A percentile compares a stretch with the other conserved stretches of the same genome.
Evolutionary conservation across 2,113 vertebrate species (phyloP).

Genomic region (Beaufortia kweichowensis): DNA sequence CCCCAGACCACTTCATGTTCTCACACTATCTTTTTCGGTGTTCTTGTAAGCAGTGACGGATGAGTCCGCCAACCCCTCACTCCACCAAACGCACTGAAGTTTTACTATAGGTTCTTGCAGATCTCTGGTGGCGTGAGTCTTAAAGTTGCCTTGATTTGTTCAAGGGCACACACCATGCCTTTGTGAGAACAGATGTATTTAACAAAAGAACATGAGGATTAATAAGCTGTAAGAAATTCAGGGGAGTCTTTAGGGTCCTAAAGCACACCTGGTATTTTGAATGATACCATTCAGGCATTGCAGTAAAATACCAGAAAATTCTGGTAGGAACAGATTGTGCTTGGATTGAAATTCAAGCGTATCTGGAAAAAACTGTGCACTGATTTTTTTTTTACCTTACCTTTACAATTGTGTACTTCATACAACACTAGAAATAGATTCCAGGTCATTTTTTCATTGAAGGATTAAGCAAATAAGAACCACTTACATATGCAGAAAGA

Average conservation of each 20-base stretch:
- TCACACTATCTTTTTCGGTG: not conserved
- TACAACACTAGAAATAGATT: not conserved
- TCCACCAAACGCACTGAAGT: no score
- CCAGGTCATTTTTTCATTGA: not conserved
- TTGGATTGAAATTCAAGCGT: no score
- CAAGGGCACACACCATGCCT: not conserved
- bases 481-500: not conserved
- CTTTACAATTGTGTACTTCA: slow-evolving; percentile 16
- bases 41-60: not conserved
- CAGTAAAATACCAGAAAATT: no score
- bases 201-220: no score
- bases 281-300: no score
- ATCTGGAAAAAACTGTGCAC: no score
- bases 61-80: not conserved
- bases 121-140: not conserved
- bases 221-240: no score
- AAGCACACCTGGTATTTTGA: no score
- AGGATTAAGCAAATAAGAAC: slow-evolving; percentile 22
- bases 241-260: no score
- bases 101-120: not conserved
- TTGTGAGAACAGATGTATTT: no score
- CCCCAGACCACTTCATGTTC: not conserved
- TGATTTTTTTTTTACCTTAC: no score
- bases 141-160: not conserved
- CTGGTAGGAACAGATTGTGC: no score